A percentile compares a stretch with the other conserved stretches of the same genome.
phyloP scores from a whole-genome alignment of 2,113 vertebrate genomes.

The Hemicordylus capensis region DNA sequence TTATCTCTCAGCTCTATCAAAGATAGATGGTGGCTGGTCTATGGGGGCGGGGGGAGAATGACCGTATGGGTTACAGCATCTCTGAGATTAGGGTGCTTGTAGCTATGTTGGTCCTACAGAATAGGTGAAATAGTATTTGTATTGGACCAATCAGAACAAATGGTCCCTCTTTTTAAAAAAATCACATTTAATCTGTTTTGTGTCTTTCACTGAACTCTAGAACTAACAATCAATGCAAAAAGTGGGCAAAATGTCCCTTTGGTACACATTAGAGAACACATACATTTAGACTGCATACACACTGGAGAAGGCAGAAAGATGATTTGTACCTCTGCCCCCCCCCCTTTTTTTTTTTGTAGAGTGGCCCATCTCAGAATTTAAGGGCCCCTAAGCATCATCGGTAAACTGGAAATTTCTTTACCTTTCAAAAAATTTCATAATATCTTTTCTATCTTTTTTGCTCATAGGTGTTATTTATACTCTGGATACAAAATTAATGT shows the following conservation, averaged over 20 bases:
- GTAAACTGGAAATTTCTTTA: background rate
- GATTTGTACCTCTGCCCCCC: too few relatives aligned
- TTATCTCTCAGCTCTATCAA: background rate
- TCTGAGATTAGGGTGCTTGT: background rate
- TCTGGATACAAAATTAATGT: too few relatives aligned
- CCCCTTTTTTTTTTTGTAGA: background rate
- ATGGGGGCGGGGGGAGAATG: background rate
- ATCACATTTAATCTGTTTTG: background rate
- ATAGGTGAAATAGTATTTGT: background rate
- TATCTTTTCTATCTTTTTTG: background rate
- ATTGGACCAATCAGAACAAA: background rate
- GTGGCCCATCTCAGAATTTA: background rate
- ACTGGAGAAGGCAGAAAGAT: background rate
- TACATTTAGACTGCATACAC: background rate
- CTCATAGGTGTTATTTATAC: too few relatives aligned
- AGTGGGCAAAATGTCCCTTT: background rate
- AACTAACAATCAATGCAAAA: background rate
- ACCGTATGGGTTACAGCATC: background rate
- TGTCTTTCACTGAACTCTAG: background rate
- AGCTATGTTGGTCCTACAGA: background rate
- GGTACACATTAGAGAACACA: background rate
- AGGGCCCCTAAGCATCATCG: background rate
- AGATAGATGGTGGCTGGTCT: too few relatives aligned
- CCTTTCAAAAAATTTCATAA: background rate
- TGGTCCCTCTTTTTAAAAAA: background rate